Percentiles rank a stretch among this genome's conserved stretches.
phyloP scores from a whole-genome alignment of 1,140 invertebrate genomes.

The Coelopa frigida region DNA sequence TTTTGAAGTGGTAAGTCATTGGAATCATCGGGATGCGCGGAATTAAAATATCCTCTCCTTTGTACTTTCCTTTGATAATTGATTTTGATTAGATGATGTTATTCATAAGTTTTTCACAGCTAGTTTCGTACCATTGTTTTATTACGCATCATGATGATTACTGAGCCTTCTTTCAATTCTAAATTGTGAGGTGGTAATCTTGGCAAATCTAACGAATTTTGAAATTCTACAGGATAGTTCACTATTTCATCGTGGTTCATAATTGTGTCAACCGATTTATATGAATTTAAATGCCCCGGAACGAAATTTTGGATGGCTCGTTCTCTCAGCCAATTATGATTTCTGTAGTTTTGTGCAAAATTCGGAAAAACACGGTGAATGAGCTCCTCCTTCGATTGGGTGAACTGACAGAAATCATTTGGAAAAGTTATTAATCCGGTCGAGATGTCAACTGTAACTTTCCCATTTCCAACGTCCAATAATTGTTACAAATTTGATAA shows the following conservation, averaged over 20 bases:
- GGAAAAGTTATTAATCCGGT: too few relatives aligned
- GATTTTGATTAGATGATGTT: conserved; percentile 45
- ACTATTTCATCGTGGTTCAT: conserved; percentile 34
- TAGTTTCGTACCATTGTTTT: conserved; percentile 45
- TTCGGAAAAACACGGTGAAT: conserved; percentile 43
- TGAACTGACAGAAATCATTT: conserved; percentile 23
- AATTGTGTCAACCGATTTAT: conserved; percentile 41
- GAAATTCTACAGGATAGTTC: conserved; percentile 45
- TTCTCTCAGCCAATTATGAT: conserved; percentile 36
- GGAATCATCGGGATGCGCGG: conserved; percentile 34
- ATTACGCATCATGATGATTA: conserved; percentile 43
- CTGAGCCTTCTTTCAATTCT: conserved; percentile 42
- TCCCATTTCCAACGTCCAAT: too few relatives aligned
- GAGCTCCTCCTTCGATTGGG: conserved; percentile 30
- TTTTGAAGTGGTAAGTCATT: conserved; percentile 39
- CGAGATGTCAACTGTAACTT: too few relatives aligned
- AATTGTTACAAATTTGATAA: too few relatives aligned
- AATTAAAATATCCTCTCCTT: conserved; percentile 34
- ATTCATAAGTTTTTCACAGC: conserved; percentile 22
- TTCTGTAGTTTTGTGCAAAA: conserved; percentile 39
- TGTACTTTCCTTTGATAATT: conserved; percentile 33
- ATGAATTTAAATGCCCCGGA: conserved; percentile 25
- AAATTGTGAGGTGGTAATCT: conserved; percentile 41
- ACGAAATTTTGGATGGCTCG: conserved; percentile 33
- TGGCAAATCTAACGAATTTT: conserved; percentile 42